Evolutionary conservation across 1,140 invertebrate genomes (phyloP).

Genomic region (Trichonephila clavipes): DNA sequence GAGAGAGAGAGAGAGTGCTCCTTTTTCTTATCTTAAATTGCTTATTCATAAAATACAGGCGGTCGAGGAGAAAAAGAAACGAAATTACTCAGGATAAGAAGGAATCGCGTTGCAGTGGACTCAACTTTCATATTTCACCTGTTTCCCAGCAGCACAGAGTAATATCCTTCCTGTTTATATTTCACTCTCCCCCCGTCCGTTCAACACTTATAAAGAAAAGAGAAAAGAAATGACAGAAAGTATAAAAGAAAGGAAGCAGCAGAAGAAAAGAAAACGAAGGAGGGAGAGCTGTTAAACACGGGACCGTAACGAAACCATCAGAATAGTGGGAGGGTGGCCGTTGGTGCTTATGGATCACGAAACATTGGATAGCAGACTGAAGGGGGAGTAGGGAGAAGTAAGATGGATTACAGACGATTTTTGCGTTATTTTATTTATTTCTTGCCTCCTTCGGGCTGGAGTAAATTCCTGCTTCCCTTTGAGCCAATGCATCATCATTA

Average conservation of each 20-base stretch:
- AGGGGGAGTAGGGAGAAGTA: slow-evolving; percentile 41
- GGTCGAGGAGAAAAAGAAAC: neutral
- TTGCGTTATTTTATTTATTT: slow-evolving; percentile 45
- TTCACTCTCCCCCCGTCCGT: slow-evolving; percentile 8
- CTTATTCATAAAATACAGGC: slow-evolving; percentile 9
- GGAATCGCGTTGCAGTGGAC: neutral
- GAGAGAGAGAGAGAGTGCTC: too few relatives aligned
- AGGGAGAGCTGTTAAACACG: neutral
- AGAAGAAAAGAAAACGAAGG: slow-evolving; percentile 1
- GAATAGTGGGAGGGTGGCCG: slow-evolving; percentile 5
- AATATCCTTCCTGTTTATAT: slow-evolving; percentile 69
- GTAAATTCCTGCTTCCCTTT: slow-evolving; percentile 73
- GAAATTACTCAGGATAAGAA: neutral
- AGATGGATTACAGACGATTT: slow-evolving; percentile 73
- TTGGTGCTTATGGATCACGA: slow-evolving; percentile 66
- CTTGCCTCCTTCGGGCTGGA: slow-evolving; percentile 13
- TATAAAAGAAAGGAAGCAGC: slow-evolving; percentile 53
- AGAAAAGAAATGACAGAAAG: slow-evolving; percentile 46
- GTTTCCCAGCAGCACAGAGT: neutral
- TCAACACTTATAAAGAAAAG: slow-evolving; percentile 51
- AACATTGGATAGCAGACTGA: slow-evolving; percentile 65
- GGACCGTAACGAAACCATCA: slow-evolving; percentile 41
- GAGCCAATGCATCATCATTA: slow-evolving; percentile 76
- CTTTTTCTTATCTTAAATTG: neutral
- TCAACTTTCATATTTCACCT: slow-evolving; percentile 7